Evolutionary conservation across 1,140 invertebrate species (phyloP).

Genomic region (Chironomus striatipennis): DNA sequence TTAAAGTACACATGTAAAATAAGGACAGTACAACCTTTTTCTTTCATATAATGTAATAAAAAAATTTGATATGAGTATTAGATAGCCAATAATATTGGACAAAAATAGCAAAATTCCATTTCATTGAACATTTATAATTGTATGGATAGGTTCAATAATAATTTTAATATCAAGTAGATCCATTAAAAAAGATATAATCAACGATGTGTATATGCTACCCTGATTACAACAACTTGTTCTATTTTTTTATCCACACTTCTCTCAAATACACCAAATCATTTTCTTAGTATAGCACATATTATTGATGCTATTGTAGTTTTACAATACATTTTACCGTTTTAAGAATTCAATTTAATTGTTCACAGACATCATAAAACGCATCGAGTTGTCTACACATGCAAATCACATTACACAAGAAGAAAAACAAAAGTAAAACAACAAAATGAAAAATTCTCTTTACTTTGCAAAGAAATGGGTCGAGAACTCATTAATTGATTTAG

Average conservation of each 20-base stretch:
- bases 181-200: slow-evolving; percentile 9
- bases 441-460: not conserved
- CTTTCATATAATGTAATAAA: too few species aligned
- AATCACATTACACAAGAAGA: not conserved
- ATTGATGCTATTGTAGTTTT: too few species aligned
- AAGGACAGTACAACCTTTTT: too few species aligned
- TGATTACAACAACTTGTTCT: not conserved
- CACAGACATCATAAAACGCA: not conserved
- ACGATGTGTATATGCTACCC: not conserved
- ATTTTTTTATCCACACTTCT: not conserved
- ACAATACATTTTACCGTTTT: not conserved
- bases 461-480: not conserved
- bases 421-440: not conserved
- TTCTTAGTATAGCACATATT: not conserved
- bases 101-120: not conserved
- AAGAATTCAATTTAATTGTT: slow-evolving; percentile 15
- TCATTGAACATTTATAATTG: not conserved
- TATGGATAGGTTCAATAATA: too few species aligned
- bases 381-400: not conserved
- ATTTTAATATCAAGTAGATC: not conserved
- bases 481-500: slow-evolving; percentile 18
- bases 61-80: too few species aligned
- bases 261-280: not conserved
- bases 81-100: not conserved
- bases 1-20: too few species aligned